These are phyloP conservation scores for Elmis aenea DNA, from an alignment of 2,888 invertebrate species.

Conservation along the genomic window DNA sequence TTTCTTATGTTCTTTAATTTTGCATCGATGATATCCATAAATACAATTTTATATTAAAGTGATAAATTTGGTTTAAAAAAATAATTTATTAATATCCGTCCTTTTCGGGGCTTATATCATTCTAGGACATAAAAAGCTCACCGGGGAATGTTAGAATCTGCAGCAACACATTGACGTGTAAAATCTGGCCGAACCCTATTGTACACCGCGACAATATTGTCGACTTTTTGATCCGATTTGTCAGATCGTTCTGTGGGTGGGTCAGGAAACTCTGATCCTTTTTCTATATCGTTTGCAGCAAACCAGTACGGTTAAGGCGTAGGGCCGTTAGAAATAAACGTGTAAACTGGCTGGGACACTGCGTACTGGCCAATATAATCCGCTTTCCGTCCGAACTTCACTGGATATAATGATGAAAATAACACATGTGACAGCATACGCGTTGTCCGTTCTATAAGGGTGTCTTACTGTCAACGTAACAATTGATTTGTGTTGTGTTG, in stretches of 20 bases:
- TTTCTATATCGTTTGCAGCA: constrained; percentile 43
- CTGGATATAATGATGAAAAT: constrained; percentile 46
- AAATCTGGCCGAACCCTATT: constrained; percentile 44
- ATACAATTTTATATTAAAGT: no score
- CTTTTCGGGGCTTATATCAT: no score
- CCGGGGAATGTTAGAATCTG: constrained; percentile 13
- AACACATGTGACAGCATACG: constrained; percentile 45
- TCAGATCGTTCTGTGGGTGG: constrained; percentile 47
- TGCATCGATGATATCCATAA: no score
- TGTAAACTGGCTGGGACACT: constrained; percentile 15
- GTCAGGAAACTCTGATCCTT: constrained; percentile 45
- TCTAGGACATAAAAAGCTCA: no score
- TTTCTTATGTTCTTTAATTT: no score
- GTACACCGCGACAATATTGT: constrained; percentile 48
- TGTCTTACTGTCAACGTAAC: constrained; percentile 47
- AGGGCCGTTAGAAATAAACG: constrained; percentile 1
- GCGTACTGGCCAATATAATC: constrained; percentile 42
- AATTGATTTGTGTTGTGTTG: constrained; percentile 38
- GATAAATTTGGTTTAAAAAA: no score
- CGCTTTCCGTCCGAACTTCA: constrained; percentile 43
- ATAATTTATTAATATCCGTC: no score
- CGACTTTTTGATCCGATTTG: constrained; percentile 52
- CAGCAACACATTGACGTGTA: constrained; percentile 40
- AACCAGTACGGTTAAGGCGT: constrained; percentile 19
- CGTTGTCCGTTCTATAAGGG: constrained; percentile 43